These are phyloP conservation scores for Camptogramma bilineatum DNA, from an alignment of 2,888 invertebrate genomes.

Conservation along the genomic window DNA sequence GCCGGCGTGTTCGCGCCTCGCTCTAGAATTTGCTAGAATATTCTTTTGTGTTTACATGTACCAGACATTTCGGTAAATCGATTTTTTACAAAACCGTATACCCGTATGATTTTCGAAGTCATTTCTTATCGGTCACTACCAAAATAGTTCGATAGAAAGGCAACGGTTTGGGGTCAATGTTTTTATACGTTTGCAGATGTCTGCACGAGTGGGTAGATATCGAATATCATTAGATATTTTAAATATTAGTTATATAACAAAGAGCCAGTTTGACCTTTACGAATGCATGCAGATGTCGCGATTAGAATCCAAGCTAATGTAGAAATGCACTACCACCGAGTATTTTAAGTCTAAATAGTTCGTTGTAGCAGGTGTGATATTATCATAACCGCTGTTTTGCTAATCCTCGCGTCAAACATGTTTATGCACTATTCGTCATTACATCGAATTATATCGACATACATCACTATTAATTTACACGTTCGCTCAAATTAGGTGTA, in stretches of 20 bases:
- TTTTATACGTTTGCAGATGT: slow-evolving; percentile 27
- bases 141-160: slow-evolving; percentile 18
- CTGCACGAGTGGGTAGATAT: slow-evolving; percentile 20
- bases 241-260: slow-evolving; percentile 27
- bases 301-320: slow-evolving; percentile 64
- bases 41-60: slow-evolving; percentile 73
- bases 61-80: slow-evolving; percentile 53
- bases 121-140: slow-evolving; percentile 36
- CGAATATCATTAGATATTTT: slow-evolving; percentile 26
- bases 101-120: slow-evolving; percentile 33
- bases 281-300: slow-evolving; percentile 52
- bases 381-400: slow-evolving; percentile 50
- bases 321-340: slow-evolving; percentile 41
- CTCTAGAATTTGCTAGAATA: slow-evolving; percentile 78
- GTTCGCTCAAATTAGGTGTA: slow-evolving; percentile 68
- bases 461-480: slow-evolving; percentile 72
- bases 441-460: slow-evolving; percentile 55
- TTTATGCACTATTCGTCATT: slow-evolving; percentile 64
- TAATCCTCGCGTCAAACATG: slow-evolving; percentile 65
- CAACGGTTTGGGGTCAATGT: slow-evolving; percentile 35
- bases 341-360: slow-evolving; percentile 47
- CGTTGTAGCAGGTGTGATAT: slow-evolving; percentile 59
- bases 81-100: slow-evolving; percentile 20
- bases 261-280: slow-evolving; percentile 52
- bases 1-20: slow-evolving; percentile 72